Evolutionary conservation across 1,140 invertebrate species (phyloP).

Genomic region (Leptoteleia sp.): DNA sequence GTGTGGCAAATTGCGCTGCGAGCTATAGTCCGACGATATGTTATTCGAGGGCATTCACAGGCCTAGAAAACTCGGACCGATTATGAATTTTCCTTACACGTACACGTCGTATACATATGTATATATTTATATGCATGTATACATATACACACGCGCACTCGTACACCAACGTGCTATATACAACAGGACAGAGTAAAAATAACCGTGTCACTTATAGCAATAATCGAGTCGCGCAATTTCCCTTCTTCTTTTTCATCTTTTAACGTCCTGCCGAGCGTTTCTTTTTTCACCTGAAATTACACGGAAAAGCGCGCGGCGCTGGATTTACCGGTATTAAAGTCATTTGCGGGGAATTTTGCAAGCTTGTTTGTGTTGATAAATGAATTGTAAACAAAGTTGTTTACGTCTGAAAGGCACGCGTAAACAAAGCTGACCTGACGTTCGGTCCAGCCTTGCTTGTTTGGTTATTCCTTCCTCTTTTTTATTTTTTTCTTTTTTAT

Average conservation of each 20-base stretch:
- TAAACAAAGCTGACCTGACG: conserved; percentile 33
- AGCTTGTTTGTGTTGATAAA: conserved; percentile 26
- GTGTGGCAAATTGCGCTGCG: conserved; percentile 47
- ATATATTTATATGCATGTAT: too few relatives aligned
- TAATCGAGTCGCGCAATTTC: neutral
- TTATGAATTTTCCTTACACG: conserved; percentile 42
- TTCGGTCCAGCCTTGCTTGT: neutral
- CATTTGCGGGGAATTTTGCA: conserved; percentile 23
- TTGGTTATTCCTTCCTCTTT: too few relatives aligned
- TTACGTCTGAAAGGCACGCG: conserved; percentile 23
- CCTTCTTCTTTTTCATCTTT: neutral
- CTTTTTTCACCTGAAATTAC: neutral
- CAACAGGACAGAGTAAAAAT: conserved; percentile 22
- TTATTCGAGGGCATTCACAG: conserved; percentile 52
- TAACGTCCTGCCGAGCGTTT: neutral
- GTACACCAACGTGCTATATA: too few relatives aligned
- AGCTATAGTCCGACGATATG: conserved; percentile 41
- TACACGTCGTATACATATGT: too few relatives aligned
- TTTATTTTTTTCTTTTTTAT: neutral
- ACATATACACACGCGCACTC: too few relatives aligned
- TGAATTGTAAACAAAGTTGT: conserved; percentile 38
- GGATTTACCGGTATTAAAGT: conserved; percentile 13
- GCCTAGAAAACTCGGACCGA: conserved; percentile 48
- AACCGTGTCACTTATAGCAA: conserved; percentile 31
- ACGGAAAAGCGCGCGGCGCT: neutral